Conservation (phyloP, 2,888 invertebrate genomes). For the Phania funesta region DNA sequence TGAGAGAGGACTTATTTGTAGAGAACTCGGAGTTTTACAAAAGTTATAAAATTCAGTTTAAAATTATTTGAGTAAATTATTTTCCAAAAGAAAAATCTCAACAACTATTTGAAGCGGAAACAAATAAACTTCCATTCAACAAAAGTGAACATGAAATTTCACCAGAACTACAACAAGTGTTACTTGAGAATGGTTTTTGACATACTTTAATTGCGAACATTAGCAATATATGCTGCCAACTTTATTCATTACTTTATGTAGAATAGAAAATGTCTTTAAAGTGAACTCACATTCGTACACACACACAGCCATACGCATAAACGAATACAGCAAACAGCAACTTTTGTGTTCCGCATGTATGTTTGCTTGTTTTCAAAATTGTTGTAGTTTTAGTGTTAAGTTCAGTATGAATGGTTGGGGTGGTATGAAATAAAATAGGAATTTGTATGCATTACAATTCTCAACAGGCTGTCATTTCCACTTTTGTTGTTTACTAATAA, state of each 20-base stretch:
- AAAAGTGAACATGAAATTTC: slow-evolving; percentile 27
- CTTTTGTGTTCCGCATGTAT: neutral
- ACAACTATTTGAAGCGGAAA: slow-evolving; percentile 49
- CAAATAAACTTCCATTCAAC: slow-evolving; percentile 14
- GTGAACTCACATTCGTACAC: neutral
- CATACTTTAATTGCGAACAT: slow-evolving; percentile 67
- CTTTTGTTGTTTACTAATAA: slow-evolving; percentile 56
- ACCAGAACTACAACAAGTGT: slow-evolving; percentile 50
- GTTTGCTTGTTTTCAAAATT: neutral
- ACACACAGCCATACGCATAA: neutral
- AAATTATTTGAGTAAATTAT: slow-evolving; percentile 44
- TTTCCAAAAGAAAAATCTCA: slow-evolving; percentile 51
- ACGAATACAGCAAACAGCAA: too few species aligned
- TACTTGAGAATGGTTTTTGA: slow-evolving; percentile 64
- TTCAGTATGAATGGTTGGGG: neutral
- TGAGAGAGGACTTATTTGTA: too few species aligned
- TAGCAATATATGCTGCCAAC: slow-evolving; percentile 63
- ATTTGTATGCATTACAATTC: slow-evolving; percentile 61
- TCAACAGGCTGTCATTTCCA: slow-evolving; percentile 67
- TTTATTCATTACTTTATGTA: slow-evolving; percentile 55
- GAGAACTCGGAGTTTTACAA: too few species aligned
- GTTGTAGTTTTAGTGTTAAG: neutral
- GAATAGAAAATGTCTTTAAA: slow-evolving; percentile 35
- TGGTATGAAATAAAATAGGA: slow-evolving; percentile 42
- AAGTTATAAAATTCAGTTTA: slow-evolving; percentile 57